Evolutionary conservation across 2,113 vertebrate genomes (phyloP).

Genomic region (Pagrus major): DNA sequence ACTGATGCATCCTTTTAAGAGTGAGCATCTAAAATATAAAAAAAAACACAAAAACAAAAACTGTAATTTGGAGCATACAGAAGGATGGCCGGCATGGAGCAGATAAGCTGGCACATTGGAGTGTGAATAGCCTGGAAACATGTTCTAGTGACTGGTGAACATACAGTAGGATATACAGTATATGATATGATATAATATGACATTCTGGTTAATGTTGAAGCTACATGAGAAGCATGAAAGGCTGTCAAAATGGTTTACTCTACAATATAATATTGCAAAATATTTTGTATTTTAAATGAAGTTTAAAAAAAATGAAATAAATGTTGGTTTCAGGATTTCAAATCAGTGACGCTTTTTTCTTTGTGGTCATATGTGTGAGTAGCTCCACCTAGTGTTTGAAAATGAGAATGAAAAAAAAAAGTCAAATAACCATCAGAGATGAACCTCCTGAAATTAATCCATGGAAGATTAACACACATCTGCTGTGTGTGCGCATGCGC

Average conservation of each 20-base stretch:
- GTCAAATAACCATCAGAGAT: neutral
- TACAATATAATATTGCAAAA: constrained; percentile 88
- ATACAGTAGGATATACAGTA: constrained; percentile 66
- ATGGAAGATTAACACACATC: constrained; percentile 46
- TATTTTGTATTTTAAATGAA: constrained; percentile 93
- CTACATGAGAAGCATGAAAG: constrained; percentile 89
- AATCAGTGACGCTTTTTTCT: constrained; percentile 26
- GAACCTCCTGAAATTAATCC: constrained; percentile 38
- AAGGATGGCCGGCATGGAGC: constrained; percentile 46
- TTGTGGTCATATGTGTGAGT: constrained; percentile 8
- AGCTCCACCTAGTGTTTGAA: constrained; percentile 51
- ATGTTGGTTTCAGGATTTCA: constrained; percentile 93
- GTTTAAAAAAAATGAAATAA: constrained; percentile 85
- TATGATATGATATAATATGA: constrained; percentile 77
- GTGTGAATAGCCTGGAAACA: constrained; percentile 57
- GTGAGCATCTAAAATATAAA: constrained; percentile 20
- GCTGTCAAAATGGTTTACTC: constrained; percentile 88
- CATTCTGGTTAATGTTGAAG: constrained; percentile 85
- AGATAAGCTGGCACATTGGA: constrained; percentile 35
- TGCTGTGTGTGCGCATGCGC: neutral
- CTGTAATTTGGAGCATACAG: constrained; percentile 54
- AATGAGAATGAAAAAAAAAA: neutral
- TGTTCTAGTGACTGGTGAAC: constrained; percentile 70
- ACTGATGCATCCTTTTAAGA: constrained; percentile 29
- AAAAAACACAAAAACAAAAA: constrained; percentile 11